Evolutionary conservation across 1,140 invertebrate genomes (phyloP).

Genomic region (Euura lappo): DNA sequence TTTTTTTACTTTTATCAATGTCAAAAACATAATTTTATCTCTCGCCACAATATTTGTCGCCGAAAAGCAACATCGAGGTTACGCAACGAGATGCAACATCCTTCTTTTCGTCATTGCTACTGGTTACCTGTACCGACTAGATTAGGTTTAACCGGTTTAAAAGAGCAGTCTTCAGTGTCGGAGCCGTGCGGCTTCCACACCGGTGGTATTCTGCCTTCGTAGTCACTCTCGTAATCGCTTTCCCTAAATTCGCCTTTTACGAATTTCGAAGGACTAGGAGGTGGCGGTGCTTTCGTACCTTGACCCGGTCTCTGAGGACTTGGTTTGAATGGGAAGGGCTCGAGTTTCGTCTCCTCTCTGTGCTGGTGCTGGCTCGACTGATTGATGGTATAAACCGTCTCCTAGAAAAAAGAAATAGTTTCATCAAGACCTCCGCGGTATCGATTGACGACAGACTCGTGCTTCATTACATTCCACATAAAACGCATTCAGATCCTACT

Average conservation of each 20-base stretch:
- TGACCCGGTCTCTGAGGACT: slow-evolving; percentile 45
- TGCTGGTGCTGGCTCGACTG: slow-evolving; percentile 46
- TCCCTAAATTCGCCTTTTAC: slow-evolving; percentile 72
- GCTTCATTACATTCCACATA: not conserved
- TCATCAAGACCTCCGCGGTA: not conserved
- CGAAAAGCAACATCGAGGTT: not conserved
- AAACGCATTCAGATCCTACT: not conserved
- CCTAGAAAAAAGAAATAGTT: slow-evolving; percentile 42
- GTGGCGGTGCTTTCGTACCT: slow-evolving; percentile 47
- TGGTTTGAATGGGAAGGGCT: slow-evolving; percentile 60
- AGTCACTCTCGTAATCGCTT: slow-evolving; percentile 78
- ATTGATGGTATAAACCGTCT: slow-evolving; percentile 51
- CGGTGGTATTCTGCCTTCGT: slow-evolving; percentile 68
- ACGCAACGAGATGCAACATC: not conserved
- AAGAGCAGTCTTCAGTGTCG: slow-evolving; percentile 62
- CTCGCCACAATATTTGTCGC: not conserved
- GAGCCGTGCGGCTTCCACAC: slow-evolving; percentile 66
- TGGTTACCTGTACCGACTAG: slow-evolving; percentile 58
- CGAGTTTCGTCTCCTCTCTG: slow-evolving; percentile 50
- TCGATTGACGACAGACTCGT: not conserved
- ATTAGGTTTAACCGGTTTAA: slow-evolving; percentile 65
- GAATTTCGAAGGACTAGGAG: slow-evolving; percentile 70
- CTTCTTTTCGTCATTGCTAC: slow-evolving; percentile 1
- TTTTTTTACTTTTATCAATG: not conserved
- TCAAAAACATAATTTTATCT: not conserved